Conservation (phyloP, 2,113 vertebrate species). For the Grallaria varia region DNA sequence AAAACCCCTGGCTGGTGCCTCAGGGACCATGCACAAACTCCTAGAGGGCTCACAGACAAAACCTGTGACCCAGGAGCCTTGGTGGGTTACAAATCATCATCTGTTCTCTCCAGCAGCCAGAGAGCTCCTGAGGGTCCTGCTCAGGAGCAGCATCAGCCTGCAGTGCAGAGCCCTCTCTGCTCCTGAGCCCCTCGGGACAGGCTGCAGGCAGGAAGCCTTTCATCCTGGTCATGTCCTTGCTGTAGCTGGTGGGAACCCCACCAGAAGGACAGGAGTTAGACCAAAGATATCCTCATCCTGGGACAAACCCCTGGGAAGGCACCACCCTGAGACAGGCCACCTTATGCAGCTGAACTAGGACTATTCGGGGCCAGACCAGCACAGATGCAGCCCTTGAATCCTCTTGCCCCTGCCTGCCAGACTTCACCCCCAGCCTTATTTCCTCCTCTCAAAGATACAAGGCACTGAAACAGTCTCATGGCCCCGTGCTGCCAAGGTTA, state of each 20-base stretch:
- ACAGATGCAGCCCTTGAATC: background rate
- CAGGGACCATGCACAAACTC: background rate
- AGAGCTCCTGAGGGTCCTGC: background rate
- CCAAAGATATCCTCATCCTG: background rate
- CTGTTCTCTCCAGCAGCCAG: background rate
- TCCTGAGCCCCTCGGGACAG: background rate
- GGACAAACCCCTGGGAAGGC: background rate
- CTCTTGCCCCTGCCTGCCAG: background rate
- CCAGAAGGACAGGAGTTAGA: background rate
- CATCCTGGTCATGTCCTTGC: rapidly evolving
- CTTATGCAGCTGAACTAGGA: rapidly evolving
- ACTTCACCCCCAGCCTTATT: background rate
- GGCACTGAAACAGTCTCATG: background rate
- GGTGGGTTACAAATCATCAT: background rate
- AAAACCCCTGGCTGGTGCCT: background rate
- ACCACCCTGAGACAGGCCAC: background rate
- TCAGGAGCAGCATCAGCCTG: background rate
- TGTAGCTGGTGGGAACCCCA: background rate
- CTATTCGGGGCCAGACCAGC: background rate
- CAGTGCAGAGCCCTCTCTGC: background rate
- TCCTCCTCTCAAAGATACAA: background rate
- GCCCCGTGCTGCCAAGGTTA: background rate
- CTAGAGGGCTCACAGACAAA: background rate
- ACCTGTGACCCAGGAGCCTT: background rate
- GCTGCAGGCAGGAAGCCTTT: background rate